phyloP scores from a whole-genome alignment of 2,797 vertebrate species.

The Anas georgica region DNA sequence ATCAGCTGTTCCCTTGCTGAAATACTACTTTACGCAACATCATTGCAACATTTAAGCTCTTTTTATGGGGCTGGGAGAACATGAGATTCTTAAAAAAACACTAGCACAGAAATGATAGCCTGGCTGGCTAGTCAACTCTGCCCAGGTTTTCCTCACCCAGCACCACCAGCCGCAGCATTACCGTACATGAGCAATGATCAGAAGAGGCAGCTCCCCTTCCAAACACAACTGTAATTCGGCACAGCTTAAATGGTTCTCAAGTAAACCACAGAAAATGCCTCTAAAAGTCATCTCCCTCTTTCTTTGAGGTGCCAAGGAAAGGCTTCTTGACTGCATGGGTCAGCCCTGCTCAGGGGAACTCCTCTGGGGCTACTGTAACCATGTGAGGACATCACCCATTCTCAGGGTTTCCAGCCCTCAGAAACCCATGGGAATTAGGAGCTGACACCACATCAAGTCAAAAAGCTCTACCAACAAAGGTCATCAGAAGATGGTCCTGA shows the following conservation, averaged over 20 bases:
- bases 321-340: not conserved
- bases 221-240: not conserved
- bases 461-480: not conserved
- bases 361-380: not conserved
- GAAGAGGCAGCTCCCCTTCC: not conserved
- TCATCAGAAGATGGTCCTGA: fast-evolving
- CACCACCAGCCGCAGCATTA: not conserved
- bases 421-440: not conserved
- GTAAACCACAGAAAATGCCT: not conserved
- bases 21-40: not conserved
- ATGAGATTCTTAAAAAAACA: not conserved
- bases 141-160: not conserved
- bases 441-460: not conserved
- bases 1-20: not conserved
- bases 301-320: not conserved
- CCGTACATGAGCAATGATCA: fast-evolving
- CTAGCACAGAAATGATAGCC: not conserved
- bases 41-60: not conserved
- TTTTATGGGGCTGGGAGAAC: not conserved
- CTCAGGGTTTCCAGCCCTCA: not conserved
- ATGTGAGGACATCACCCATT: not conserved
- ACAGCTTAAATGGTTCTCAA: not conserved
- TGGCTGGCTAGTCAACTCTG: not conserved
- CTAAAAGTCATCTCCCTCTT: not conserved
- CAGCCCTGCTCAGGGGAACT: not conserved